Percentiles rank a stretch among this genome's conserved stretches.
These are phyloP conservation scores for Heptranchias perlo DNA, from an alignment of 2,113 vertebrate genomes.

Conservation along the genomic window DNA sequence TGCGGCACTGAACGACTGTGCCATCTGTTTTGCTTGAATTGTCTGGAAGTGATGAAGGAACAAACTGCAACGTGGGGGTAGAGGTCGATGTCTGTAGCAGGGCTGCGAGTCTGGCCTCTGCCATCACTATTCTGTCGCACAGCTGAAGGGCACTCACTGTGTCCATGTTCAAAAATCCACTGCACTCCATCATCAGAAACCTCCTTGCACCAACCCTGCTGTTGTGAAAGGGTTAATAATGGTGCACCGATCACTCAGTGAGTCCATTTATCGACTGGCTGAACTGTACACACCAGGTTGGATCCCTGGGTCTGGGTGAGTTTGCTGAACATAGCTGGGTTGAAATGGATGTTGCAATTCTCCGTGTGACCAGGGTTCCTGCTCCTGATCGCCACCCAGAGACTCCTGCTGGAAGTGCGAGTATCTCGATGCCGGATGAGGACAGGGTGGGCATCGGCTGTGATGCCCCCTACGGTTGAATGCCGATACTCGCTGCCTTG, in stretches of 20 bases:
- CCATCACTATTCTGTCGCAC: neutral
- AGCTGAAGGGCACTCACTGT: neutral
- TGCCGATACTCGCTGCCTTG: neutral
- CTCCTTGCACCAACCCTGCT: neutral
- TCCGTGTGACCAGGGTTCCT: neutral
- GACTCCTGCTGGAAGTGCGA: neutral
- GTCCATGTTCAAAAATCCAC: neutral
- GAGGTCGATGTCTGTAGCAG: neutral
- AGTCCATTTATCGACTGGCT: neutral
- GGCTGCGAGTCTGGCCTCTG: neutral
- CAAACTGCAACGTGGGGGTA: neutral
- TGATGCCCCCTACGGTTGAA: neutral
- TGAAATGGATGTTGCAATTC: neutral
- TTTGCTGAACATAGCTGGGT: neutral
- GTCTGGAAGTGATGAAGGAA: neutral
- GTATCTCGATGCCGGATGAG: neutral
- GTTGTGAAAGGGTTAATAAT: neutral
- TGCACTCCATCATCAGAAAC: neutral
- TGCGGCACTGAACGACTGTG: conserved; percentile 12
- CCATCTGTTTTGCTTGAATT: neutral
- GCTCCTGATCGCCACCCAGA: neutral
- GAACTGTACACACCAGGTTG: neutral
- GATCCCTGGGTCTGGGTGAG: neutral
- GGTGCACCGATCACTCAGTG: neutral
- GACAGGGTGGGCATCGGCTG: neutral